A percentile compares a stretch with the other conserved stretches of the same genome.
phyloP scores from a whole-genome alignment of 2,888 invertebrate genomes.

The Erynnis tages region DNA sequence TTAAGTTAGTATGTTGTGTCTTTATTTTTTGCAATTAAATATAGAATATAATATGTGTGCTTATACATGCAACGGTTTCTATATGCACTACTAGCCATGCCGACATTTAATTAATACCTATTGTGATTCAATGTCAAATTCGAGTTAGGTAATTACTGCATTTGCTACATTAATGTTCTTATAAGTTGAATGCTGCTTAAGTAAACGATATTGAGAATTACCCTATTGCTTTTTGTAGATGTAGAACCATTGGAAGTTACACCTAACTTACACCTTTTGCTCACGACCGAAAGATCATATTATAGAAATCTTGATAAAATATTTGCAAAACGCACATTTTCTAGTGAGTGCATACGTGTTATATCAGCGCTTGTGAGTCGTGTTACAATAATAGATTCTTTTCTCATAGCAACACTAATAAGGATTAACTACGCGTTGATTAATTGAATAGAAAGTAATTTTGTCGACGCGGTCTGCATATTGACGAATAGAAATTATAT shows the following conservation, averaged over 20 bases:
- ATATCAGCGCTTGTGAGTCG: not conserved
- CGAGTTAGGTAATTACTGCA: not conserved
- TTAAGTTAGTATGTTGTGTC: not conserved
- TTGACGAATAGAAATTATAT: too few relatives aligned
- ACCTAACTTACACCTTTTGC: too few relatives aligned
- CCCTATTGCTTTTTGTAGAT: too few relatives aligned
- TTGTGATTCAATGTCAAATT: slow-evolving; percentile 14
- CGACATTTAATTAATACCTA: slow-evolving; percentile 12
- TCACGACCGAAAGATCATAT: not conserved
- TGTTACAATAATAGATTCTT: not conserved
- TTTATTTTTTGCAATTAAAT: not conserved
- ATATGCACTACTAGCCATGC: not conserved
- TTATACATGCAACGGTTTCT: not conserved
- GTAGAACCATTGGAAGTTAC: too few relatives aligned
- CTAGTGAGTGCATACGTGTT: not conserved
- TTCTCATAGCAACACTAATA: not conserved
- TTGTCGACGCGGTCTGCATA: too few relatives aligned
- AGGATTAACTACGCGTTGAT: too few relatives aligned
- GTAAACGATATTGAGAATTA: too few relatives aligned
- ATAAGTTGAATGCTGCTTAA: too few relatives aligned
- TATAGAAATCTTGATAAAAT: not conserved
- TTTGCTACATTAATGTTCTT: too few relatives aligned
- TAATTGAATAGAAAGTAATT: too few relatives aligned
- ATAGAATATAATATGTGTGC: not conserved
- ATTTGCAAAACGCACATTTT: not conserved